These are phyloP conservation scores for Gallinago nigripennis DNA, from an alignment of 2,797 vertebrate genomes.

Conservation along the genomic window DNA sequence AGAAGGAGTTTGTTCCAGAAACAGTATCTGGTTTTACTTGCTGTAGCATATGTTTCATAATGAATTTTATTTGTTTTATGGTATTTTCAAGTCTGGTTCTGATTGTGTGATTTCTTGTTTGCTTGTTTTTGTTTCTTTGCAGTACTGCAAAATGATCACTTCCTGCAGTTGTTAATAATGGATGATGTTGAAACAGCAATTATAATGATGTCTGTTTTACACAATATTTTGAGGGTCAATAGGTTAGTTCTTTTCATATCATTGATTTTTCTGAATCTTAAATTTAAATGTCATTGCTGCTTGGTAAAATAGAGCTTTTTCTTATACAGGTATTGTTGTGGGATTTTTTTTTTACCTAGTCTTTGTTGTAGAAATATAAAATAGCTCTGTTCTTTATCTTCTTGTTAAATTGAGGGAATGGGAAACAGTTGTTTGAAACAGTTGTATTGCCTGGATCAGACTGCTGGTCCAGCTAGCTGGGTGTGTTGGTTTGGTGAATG, in stretches of 20 bases:
- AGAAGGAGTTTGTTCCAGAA: not conserved
- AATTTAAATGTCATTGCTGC: not conserved
- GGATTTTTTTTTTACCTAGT: not conserved
- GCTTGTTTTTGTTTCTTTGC: not conserved
- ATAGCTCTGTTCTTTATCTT: not conserved
- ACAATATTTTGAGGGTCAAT: slow-evolving; percentile 79
- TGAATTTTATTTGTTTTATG: not conserved
- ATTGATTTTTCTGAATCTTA: not conserved
- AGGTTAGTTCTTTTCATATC: slow-evolving; percentile 76
- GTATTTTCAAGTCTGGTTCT: slow-evolving; percentile 8
- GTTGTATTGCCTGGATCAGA: not conserved
- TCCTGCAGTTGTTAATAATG: slow-evolving; percentile 85
- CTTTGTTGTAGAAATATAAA: not conserved
- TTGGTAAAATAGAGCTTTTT: not conserved
- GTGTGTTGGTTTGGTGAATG: not conserved
- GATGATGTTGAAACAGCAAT: slow-evolving; percentile 83
- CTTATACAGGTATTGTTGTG: not conserved
- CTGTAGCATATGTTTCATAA: not conserved
- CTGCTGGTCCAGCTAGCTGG: not conserved
- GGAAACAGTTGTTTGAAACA: not conserved
- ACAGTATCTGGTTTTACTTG: not conserved
- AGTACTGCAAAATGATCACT: slow-evolving; percentile 88
- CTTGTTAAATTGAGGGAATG: not conserved
- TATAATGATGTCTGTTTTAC: slow-evolving; percentile 83
- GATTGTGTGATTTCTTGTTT: not conserved